Evolutionary conservation across 2,797 vertebrate genomes (phyloP), one percentile per base, ranked within the genome.

Genomic region (Rhinella marina): DNA sequence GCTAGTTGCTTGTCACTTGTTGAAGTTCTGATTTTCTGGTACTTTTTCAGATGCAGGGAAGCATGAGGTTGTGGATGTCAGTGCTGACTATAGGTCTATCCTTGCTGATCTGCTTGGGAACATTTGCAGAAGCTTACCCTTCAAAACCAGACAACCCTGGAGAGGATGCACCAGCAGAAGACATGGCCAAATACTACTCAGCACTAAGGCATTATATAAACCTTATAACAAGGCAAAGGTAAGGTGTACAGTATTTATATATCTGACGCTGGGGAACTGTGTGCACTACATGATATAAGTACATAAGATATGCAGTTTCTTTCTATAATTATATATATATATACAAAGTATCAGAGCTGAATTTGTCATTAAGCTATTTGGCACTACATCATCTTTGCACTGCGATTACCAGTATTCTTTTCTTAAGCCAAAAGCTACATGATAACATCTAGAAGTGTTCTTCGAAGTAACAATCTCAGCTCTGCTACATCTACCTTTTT

Each of bases 211-310:
- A 99, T 94, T 99, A 99, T 94, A 98, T 99, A 94, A 99, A 99
- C 93, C 98, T 99, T 90, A 99, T 99, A 94, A 99, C 98, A 91
- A 94, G 98, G 94, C 98, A 99, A 95, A 98, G 98, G 98, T 99
- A 93, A 90, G 85, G 59, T 59, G 17, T 80, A 17, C 25, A n/a
- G 21, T 78, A 12, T 2, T 52, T 32, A 4, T n/a, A 14, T 82
- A 41, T 25, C 23, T 10, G 12, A 85, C 56, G 0, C 7, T 32
- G 50, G 68, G n/a, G 8, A 64, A 3, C 25, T 3, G 7, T 75
- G 48, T 61, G 29, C 57, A 41, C 25, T 59, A 29, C 73, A 73
- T 59, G 32, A 48, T 14, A 13, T 57, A 78, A 78, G 77, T 10
- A 10, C n/a, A 29, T 62, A 62, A 23, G 27, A 17, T 61, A 80